Evolutionary conservation across 1,140 invertebrate genomes (phyloP).

Genomic region (Procambarus clarkii): DNA sequence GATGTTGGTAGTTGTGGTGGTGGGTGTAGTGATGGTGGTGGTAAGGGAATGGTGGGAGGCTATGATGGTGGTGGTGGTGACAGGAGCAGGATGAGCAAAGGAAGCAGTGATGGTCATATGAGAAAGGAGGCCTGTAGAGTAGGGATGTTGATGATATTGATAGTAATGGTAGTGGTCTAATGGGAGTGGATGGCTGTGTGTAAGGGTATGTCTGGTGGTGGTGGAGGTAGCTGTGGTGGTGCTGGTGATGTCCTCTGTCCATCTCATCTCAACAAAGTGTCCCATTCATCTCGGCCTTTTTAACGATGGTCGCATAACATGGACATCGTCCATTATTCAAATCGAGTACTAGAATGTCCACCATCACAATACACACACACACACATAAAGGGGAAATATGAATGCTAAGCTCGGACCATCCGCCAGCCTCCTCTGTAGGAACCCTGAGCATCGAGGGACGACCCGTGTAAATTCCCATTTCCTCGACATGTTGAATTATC

Average conservation of each 20-base stretch:
- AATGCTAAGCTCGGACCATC: slow-evolving; percentile 21
- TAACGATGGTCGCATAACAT: slow-evolving; percentile 48
- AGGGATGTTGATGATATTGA: too few relatives aligned
- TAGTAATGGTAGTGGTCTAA: too few relatives aligned
- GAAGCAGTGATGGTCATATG: too few relatives aligned
- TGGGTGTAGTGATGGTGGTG: too few relatives aligned
- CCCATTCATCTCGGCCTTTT: slow-evolving; percentile 40
- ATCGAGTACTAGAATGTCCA: slow-evolving; percentile 50
- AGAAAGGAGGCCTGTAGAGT: too few relatives aligned
- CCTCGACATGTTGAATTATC: slow-evolving; percentile 21
- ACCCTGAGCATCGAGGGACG: background rate
- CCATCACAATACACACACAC: slow-evolving; percentile 41
- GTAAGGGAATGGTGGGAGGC: too few relatives aligned
- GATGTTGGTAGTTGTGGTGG: too few relatives aligned
- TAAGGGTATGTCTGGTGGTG: too few relatives aligned
- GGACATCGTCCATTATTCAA: slow-evolving; percentile 59
- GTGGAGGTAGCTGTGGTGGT: too few relatives aligned
- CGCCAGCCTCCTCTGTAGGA: background rate
- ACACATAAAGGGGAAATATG: slow-evolving; percentile 46
- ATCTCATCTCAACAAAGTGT: slow-evolving; percentile 17
- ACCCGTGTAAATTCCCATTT: slow-evolving; percentile 26
- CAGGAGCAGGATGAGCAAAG: too few relatives aligned
- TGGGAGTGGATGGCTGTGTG: too few relatives aligned
- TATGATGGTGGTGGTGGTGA: too few relatives aligned
- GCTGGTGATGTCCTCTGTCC: background rate